Conservation (phyloP, 2,113 vertebrate genomes). For the Ailurus styani region DNA sequence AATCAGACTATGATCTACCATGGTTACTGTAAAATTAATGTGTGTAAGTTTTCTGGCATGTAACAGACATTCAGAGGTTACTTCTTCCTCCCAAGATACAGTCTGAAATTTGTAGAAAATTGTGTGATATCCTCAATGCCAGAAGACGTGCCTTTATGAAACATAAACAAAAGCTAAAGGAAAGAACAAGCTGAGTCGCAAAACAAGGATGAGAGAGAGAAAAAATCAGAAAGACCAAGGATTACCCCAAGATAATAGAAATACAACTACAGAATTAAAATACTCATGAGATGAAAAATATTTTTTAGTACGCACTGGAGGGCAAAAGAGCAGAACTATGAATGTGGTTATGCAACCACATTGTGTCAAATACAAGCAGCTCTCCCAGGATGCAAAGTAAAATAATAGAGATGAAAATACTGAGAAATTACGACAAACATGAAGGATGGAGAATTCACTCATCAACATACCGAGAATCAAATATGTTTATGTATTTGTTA, state of each 20-base stretch:
- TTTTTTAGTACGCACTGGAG: background rate
- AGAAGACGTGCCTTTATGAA: conserved; percentile 16
- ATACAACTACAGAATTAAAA: conserved; percentile 19
- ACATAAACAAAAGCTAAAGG: conserved; percentile 1
- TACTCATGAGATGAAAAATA: background rate
- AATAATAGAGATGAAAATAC: background rate
- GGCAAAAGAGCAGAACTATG: background rate
- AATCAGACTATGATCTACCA: background rate
- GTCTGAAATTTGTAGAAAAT: background rate
- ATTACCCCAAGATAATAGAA: background rate
- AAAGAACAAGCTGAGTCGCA: background rate
- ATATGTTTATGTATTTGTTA: background rate
- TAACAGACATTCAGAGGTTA: background rate
- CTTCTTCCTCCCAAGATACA: background rate
- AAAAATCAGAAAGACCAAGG: background rate
- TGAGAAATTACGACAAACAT: background rate
- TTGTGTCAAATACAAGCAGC: background rate
- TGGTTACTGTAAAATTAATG: background rate
- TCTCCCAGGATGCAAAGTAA: background rate
- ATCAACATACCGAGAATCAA: background rate
- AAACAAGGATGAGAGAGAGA: background rate
- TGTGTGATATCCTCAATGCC: background rate
- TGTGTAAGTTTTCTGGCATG: background rate
- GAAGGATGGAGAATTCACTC: background rate
- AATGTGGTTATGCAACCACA: background rate